Conservation (phyloP, 2,113 vertebrate species). For the Mungos mungo region DNA sequence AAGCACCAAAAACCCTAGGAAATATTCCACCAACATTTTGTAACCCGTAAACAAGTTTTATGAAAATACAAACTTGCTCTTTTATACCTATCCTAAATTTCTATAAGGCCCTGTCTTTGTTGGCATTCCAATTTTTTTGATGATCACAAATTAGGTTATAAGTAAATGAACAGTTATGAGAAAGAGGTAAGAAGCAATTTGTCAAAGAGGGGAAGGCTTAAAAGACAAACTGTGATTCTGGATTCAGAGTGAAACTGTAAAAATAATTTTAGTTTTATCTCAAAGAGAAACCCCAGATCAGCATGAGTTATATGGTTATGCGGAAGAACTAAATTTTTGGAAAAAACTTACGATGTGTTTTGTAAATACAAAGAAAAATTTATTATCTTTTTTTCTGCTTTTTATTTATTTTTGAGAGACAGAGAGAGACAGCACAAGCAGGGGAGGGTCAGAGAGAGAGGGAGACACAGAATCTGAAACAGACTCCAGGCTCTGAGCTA, state of each 20-base stretch:
- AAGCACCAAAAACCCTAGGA: background rate
- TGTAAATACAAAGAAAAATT: background rate
- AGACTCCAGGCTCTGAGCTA: too few species aligned
- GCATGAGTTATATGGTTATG: background rate
- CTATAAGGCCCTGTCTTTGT: background rate
- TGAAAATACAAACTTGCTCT: background rate
- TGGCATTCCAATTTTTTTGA: background rate
- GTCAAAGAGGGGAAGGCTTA: background rate
- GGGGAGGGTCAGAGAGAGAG: too few species aligned
- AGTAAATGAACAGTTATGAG: background rate
- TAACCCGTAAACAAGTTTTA: background rate
- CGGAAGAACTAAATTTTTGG: background rate
- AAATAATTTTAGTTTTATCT: background rate
- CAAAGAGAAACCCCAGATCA: background rate
- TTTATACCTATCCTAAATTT: background rate
- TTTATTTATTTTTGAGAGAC: too few species aligned
- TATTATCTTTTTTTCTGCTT: background rate
- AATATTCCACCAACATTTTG: background rate
- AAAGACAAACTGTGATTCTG: background rate
- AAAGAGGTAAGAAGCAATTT: background rate
- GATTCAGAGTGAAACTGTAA: slow-evolving; percentile 17
- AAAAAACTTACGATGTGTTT: background rate
- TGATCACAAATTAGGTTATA: background rate
- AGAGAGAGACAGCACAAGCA: too few species aligned
- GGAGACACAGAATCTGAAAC: too few species aligned